These are phyloP conservation scores for Diplogasteroides magnus DNA, from an alignment of 1,140 invertebrate genomes.

Conservation along the genomic window DNA sequence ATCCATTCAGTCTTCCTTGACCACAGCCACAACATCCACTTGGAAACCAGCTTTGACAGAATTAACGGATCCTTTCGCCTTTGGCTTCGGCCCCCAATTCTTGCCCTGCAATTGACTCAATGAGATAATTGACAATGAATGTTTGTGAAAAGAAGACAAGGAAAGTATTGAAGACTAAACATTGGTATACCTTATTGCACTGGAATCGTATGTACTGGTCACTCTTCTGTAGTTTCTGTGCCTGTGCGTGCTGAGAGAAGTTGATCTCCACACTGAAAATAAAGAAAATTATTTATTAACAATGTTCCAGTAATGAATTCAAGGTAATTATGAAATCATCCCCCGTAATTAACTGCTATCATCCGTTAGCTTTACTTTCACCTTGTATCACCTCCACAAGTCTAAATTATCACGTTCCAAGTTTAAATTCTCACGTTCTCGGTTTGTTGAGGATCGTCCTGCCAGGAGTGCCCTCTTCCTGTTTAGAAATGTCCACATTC, in stretches of 20 bases:
- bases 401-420: too few species aligned
- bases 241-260: conserved; percentile 39
- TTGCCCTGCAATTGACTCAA: conserved; percentile 36
- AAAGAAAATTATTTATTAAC: too few species aligned
- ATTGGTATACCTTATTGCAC: conserved; percentile 35
- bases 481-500: too few species aligned
- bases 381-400: too few species aligned
- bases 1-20: conserved; percentile 4
- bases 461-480: conserved; percentile 8
- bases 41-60: conserved; percentile 42
- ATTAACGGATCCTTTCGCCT: conserved; percentile 53
- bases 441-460: conserved; percentile 4
- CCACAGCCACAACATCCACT: background rate
- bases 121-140: background rate
- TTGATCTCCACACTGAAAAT: conserved; percentile 37
- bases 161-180: background rate
- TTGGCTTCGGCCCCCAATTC: conserved; percentile 53
- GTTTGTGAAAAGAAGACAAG: background rate
- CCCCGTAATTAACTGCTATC: too few species aligned
- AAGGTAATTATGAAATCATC: too few species aligned
- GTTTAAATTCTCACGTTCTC: conserved; percentile 12
- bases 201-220: conserved; percentile 46
- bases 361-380: too few species aligned
- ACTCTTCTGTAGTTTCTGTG: conserved; percentile 33
- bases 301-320: too few species aligned